These are phyloP conservation scores for Acrobasis repandana DNA, from an alignment of 2,888 invertebrate genomes.

Conservation along the genomic window DNA sequence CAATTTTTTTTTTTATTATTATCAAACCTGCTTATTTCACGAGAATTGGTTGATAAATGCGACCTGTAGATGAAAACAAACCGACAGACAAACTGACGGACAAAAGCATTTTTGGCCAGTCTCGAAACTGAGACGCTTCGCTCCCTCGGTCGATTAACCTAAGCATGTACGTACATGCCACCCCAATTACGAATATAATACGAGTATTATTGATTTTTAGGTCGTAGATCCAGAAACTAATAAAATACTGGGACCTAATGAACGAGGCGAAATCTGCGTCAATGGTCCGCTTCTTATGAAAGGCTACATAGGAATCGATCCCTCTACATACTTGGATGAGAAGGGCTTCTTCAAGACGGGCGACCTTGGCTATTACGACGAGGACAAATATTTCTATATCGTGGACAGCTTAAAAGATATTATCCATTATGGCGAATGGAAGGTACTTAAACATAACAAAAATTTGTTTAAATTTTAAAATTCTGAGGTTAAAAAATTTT, in stretches of 20 bases:
- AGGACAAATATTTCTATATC: slow-evolving; percentile 58
- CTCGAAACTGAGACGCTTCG: too few relatives aligned
- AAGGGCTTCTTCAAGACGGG: slow-evolving; percentile 62
- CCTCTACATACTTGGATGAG: slow-evolving; percentile 53
- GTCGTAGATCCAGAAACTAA: slow-evolving; percentile 72
- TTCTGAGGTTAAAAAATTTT: too few relatives aligned
- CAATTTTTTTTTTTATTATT: too few relatives aligned
- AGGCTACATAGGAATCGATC: slow-evolving; percentile 59
- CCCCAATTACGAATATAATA: too few relatives aligned
- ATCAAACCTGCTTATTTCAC: too few relatives aligned
- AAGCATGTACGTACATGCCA: too few relatives aligned
- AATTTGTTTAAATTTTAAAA: too few relatives aligned
- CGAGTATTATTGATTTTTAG: slow-evolving; percentile 40
- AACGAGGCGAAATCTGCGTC: slow-evolving; percentile 69
- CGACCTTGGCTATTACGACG: slow-evolving; percentile 62
- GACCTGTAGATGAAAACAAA: too few relatives aligned
- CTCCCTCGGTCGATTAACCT: too few relatives aligned
- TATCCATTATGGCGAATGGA: slow-evolving; percentile 51
- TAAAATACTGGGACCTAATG: slow-evolving; percentile 62
- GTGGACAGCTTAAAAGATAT: slow-evolving; percentile 61
- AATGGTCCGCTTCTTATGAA: slow-evolving; percentile 64
- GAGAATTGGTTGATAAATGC: too few relatives aligned
- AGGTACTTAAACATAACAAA: slow-evolving; percentile 45
- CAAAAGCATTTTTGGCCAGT: too few relatives aligned
- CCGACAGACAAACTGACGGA: too few relatives aligned